A percentile compares a stretch with the other conserved stretches of the same genome.
phyloP scores from a whole-genome alignment of 1,140 invertebrate genomes.

The Manduca sexta region DNA sequence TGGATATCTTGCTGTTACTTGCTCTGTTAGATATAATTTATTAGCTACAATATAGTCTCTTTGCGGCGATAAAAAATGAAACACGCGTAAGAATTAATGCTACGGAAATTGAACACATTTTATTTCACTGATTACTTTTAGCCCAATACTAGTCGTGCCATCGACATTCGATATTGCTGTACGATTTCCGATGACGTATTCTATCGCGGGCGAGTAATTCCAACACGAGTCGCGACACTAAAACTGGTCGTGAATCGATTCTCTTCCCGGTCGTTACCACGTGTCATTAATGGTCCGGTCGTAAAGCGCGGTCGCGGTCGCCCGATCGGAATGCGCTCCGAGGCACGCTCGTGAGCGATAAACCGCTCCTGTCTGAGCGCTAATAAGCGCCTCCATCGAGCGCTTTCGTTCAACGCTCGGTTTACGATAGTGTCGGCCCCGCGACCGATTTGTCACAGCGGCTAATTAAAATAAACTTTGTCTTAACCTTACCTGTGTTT shows the following conservation, averaged over 20 bases:
- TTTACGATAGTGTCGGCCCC: slow-evolving; percentile 16
- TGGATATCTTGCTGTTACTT: too few species aligned
- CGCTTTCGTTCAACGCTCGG: slow-evolving; percentile 16
- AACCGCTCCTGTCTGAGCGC: slow-evolving; percentile 16
- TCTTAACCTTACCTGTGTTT: background rate
- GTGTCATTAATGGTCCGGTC: slow-evolving; percentile 48
- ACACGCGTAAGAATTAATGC: too few species aligned
- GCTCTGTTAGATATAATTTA: too few species aligned
- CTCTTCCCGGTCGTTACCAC: slow-evolving; percentile 56
- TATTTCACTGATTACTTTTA: too few species aligned
- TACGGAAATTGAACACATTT: too few species aligned
- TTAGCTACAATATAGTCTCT: too few species aligned
- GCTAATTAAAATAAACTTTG: slow-evolving; percentile 35
- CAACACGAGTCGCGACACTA: slow-evolving; percentile 27
- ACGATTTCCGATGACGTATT: background rate
- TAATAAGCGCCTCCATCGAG: slow-evolving; percentile 31
- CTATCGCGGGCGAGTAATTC: background rate
- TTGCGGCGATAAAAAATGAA: too few species aligned
- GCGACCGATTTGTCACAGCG: slow-evolving; percentile 31
- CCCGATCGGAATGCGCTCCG: slow-evolving; percentile 42
- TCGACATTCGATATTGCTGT: too few species aligned
- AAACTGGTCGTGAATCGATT: slow-evolving; percentile 51
- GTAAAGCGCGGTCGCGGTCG: slow-evolving; percentile 49
- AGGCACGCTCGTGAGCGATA: slow-evolving; percentile 40
- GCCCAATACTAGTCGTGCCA: too few species aligned